Evolutionary conservation across 2,113 vertebrate genomes (phyloP).

Genomic region (Dasyurus viverrinus): DNA sequence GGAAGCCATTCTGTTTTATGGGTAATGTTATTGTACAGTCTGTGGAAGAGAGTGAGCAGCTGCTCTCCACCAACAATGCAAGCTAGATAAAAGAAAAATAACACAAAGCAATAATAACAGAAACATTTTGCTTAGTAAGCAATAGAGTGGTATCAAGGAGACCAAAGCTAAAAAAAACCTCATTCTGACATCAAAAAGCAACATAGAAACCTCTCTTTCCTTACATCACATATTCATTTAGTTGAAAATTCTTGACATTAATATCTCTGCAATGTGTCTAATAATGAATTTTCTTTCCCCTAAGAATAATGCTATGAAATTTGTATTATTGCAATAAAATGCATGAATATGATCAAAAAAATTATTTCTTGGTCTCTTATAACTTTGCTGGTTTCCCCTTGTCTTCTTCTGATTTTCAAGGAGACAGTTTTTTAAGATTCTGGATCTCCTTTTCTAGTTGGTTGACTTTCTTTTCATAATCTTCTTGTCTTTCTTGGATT

Average conservation of each 20-base stretch:
- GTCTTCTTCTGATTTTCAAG: too few species aligned
- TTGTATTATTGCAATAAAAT: constrained; percentile 73
- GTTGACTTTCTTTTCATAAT: too few species aligned
- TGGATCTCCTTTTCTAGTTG: too few species aligned
- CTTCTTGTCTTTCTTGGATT: too few species aligned
- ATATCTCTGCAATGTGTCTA: not conserved
- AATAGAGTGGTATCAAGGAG: not conserved
- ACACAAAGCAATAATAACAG: not conserved
- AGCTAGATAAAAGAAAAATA: not conserved
- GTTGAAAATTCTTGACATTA: not conserved
- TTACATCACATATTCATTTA: not conserved
- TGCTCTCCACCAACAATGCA: not conserved
- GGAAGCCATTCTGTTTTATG: not conserved
- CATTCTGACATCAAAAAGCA: not conserved
- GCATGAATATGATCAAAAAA: constrained; percentile 75
- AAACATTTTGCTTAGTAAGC: not conserved
- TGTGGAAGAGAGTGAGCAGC: not conserved
- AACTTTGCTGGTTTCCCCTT: too few species aligned
- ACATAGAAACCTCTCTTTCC: not conserved
- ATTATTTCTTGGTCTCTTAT: too few species aligned
- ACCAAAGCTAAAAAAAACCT: not conserved
- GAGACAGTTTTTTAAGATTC: too few species aligned
- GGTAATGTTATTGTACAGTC: not conserved
- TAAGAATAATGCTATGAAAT: constrained; percentile 71
- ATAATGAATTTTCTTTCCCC: too few species aligned